These are phyloP conservation scores for Orthonyx spaldingii DNA, from an alignment of 2,113 vertebrate genomes.

Conservation along the genomic window DNA sequence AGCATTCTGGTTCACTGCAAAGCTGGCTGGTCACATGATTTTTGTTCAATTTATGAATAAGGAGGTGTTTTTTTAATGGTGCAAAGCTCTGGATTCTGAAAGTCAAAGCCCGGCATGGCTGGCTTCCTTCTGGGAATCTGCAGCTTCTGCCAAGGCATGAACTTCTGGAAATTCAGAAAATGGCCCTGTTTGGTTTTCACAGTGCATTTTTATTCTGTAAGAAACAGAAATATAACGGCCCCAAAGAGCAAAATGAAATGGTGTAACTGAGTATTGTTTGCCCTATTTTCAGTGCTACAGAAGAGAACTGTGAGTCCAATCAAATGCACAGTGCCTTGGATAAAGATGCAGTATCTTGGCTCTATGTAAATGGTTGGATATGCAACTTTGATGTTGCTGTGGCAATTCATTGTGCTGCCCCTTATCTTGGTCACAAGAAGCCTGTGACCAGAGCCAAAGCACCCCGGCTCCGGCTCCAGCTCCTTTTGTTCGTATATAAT, in stretches of 20 bases:
- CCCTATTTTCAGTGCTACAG: background rate
- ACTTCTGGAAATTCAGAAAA: background rate
- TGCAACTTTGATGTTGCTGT: background rate
- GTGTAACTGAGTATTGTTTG: background rate
- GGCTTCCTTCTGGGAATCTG: background rate
- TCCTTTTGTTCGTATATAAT: slow-evolving; percentile 26
- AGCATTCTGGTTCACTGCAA: background rate
- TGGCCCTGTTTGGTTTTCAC: background rate
- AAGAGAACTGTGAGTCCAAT: background rate
- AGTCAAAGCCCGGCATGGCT: background rate
- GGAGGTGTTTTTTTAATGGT: background rate
- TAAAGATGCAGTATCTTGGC: background rate
- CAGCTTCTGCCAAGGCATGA: background rate
- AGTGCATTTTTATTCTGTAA: background rate
- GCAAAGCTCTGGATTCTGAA: background rate
- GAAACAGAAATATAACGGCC: background rate
- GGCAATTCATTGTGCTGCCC: background rate
- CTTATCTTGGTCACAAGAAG: slow-evolving; percentile 37
- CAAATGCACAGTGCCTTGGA: background rate
- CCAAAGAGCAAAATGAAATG: background rate
- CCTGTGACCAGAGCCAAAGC: background rate
- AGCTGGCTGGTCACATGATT: background rate
- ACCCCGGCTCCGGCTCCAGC: background rate
- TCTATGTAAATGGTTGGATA: background rate
- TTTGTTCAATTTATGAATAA: background rate